Conservation (phyloP, 2,113 vertebrate genomes). For the Helogale parvula region DNA sequence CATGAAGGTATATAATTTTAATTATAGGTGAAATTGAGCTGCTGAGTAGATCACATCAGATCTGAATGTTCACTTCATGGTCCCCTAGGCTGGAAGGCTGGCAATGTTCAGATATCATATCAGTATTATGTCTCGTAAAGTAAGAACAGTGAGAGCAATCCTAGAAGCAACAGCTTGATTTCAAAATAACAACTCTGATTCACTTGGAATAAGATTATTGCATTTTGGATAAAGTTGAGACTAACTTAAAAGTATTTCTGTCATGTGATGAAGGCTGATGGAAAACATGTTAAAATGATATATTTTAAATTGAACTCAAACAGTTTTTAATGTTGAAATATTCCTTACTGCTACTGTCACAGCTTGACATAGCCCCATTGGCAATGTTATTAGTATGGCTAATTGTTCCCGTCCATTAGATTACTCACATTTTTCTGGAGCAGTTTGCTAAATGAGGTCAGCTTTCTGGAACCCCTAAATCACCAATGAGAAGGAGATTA, state of each 20-base stretch:
- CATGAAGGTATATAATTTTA: conserved; percentile 37
- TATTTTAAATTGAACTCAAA: conserved; percentile 18
- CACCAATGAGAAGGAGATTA: conserved; percentile 71
- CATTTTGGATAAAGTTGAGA: conserved; percentile 60
- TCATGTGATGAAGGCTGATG: conserved; percentile 56
- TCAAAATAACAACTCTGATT: conserved; percentile 63
- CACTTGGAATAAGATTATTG: conserved; percentile 45
- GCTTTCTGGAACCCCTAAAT: conserved; percentile 74
- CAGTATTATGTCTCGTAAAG: background rate
- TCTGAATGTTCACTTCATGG: conserved; percentile 11
- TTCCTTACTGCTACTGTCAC: conserved; percentile 63
- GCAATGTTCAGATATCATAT: background rate
- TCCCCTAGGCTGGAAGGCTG: background rate
- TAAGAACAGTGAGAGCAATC: conserved; percentile 48
- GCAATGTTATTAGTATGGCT: conserved; percentile 69
- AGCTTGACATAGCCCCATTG: conserved; percentile 70
- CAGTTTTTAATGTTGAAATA: conserved; percentile 49
- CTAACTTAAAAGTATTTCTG: conserved; percentile 46
- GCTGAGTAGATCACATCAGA: background rate
- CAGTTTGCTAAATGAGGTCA: conserved; percentile 76
- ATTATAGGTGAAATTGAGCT: conserved; percentile 46
- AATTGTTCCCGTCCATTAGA: conserved; percentile 74
- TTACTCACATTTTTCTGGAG: conserved; percentile 74
- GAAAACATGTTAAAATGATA: conserved; percentile 54
- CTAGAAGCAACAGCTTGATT: conserved; percentile 35